Conservation (phyloP, 2,888 invertebrate species). For the Drosophila infuscata region DNA sequence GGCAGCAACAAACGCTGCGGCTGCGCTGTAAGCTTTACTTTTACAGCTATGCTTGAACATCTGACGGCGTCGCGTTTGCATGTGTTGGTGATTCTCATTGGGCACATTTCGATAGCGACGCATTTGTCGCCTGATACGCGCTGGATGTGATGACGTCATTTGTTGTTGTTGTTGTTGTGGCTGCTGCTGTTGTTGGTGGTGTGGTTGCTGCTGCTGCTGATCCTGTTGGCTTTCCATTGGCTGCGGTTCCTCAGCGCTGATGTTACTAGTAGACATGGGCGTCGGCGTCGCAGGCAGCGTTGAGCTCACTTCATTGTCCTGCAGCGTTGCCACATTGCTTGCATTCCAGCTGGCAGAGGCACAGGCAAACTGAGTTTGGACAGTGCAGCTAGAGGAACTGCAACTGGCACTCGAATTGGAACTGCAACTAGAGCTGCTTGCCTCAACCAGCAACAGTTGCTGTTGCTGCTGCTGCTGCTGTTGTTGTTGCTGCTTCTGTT, state of each 20-base stretch:
- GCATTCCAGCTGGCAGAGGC: conserved; percentile 24
- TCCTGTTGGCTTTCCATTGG: conserved; percentile 9
- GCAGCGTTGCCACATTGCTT: conserved; percentile 47
- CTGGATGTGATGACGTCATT: not conserved
- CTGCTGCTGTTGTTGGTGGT: conserved; percentile 15
- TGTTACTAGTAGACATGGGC: conserved; percentile 4
- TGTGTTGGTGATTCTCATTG: conserved; percentile 80
- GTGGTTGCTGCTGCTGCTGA: not conserved
- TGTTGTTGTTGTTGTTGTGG: conserved; percentile 17
- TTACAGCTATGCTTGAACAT: conserved; percentile 55
- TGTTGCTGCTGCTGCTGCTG: conserved; percentile 47
- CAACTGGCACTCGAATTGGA: conserved; percentile 28
- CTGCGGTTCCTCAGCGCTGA: conserved; percentile 1
- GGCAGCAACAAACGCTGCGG: conserved; percentile 57
- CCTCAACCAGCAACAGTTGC: conserved; percentile 35
- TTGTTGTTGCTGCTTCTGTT: conserved; percentile 48
- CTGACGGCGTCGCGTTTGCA: conserved; percentile 66
- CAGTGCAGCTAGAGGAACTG: conserved; percentile 1
- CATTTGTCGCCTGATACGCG: conserved; percentile 48
- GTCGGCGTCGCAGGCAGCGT: conserved; percentile 45
- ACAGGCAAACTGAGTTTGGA: conserved; percentile 15
- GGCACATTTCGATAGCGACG: conserved; percentile 80
- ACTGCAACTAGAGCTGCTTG: conserved; percentile 40
- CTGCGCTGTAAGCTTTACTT: conserved; percentile 53
- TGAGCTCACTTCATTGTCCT: conserved; percentile 71